Percentiles rank a stretch among this genome's conserved stretches.
Conservation (phyloP, 2,888 invertebrate species). For the Acheta domesticus region DNA sequence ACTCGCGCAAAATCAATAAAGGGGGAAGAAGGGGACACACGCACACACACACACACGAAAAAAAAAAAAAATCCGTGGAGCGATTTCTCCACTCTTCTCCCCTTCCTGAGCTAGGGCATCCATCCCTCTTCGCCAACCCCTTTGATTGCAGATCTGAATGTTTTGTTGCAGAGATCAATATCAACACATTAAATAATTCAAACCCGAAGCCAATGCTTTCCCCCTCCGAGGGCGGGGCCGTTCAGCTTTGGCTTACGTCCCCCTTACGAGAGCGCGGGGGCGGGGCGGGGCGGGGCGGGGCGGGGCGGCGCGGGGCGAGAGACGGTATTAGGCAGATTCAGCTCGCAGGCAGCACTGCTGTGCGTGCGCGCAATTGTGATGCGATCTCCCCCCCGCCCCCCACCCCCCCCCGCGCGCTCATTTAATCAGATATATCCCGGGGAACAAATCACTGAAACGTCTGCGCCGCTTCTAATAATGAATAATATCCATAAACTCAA, state of each 20-base stretch:
- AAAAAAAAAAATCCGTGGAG: not conserved
- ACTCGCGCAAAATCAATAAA: not conserved
- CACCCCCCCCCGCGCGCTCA: not conserved
- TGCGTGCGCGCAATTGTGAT: not conserved
- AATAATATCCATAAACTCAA: conserved; percentile 3
- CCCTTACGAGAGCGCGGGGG: not conserved
- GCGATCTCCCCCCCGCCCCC: not conserved
- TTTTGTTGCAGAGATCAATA: conserved; percentile 10
- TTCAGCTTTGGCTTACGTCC: conserved; percentile 18
- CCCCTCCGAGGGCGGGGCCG: not conserved
- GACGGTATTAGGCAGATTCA: not conserved
- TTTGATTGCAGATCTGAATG: conserved; percentile 18
- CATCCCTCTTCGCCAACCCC: conserved; percentile 18
- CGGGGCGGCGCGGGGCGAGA: no score
- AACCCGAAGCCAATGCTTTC: conserved; percentile 18
- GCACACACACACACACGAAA: no score
- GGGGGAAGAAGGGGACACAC: not conserved
- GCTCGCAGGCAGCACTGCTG: not conserved
- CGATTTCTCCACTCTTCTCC: not conserved
- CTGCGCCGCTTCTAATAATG: not conserved
- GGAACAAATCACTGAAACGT: not conserved
- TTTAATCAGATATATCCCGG: conserved; percentile 18
- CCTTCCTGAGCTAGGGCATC: not conserved
- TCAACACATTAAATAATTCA: conserved; percentile 18
- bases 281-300: no score